Evolutionary conservation across 2,888 invertebrate genomes (phyloP).

Genomic region (Tenthredo distinguenda): DNA sequence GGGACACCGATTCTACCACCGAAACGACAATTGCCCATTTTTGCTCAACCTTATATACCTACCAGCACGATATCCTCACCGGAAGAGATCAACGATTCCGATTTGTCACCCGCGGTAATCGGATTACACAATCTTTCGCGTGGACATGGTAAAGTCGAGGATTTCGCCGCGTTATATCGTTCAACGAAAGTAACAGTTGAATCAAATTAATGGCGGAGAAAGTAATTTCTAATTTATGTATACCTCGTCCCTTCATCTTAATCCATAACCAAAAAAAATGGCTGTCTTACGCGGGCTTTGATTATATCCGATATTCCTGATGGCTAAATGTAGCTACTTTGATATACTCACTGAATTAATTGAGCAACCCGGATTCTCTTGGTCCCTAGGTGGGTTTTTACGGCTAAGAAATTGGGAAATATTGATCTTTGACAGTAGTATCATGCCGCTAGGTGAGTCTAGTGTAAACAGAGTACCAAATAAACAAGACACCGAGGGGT

Average conservation of each 20-base stretch:
- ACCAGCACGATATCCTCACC: neutral
- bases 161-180: neutral
- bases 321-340: neutral
- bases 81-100: neutral
- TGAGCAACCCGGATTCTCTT: neutral
- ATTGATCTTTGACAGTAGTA: conserved; percentile 3
- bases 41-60: neutral
- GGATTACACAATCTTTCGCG: neutral
- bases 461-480: conserved; percentile 35
- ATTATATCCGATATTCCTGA: neutral
- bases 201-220: neutral
- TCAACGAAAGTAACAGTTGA: conserved; percentile 5
- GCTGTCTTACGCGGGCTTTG: neutral
- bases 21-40: conserved; percentile 46
- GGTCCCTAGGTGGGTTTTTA: neutral
- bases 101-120: conserved; percentile 4
- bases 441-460: conserved; percentile 16
- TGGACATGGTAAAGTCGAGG: neutral
- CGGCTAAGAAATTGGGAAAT: neutral
- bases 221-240: neutral
- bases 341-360: neutral
- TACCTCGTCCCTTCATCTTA: neutral
- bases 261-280: too few species aligned
- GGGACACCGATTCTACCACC: conserved; percentile 37
- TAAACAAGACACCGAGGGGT: conserved; percentile 23